phyloP scores from a whole-genome alignment of 2,797 vertebrate genomes.

The Limnodromus scolopaceus region DNA sequence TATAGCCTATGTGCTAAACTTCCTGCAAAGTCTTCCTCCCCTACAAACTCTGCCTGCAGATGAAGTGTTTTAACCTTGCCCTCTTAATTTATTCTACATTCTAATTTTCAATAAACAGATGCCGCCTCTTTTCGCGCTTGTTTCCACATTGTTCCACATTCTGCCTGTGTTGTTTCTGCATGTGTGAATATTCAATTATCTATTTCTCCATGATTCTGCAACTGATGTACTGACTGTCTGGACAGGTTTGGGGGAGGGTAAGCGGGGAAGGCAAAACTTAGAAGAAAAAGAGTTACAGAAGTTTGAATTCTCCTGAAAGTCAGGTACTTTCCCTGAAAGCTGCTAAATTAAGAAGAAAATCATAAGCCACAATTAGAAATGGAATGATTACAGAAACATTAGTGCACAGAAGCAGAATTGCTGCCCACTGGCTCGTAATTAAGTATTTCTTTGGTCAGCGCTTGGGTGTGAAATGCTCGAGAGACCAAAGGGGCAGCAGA shows the following conservation, averaged over 20 bases:
- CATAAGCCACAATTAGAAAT: fast-evolving
- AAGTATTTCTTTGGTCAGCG: neutral
- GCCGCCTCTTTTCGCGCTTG: constrained; percentile 57
- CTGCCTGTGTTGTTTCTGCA: constrained; percentile 63
- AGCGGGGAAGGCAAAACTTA: neutral
- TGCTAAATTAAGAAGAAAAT: neutral
- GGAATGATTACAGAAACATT: neutral
- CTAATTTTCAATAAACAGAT: constrained; percentile 70
- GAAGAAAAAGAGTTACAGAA: neutral
- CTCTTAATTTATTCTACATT: constrained; percentile 65
- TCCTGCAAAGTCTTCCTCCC: constrained; percentile 18
- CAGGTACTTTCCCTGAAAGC: neutral
- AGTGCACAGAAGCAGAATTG: neutral
- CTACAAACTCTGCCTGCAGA: constrained; percentile 38
- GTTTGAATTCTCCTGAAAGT: neutral
- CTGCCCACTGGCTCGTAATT: neutral
- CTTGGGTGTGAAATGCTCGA: neutral
- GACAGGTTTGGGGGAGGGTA: constrained; percentile 29
- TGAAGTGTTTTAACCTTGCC: constrained; percentile 61
- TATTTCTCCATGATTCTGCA: constrained; percentile 29
- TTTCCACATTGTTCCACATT: constrained; percentile 64
- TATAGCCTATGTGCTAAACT: neutral
- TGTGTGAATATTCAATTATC: constrained; percentile 65
- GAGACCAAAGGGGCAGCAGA: neutral
- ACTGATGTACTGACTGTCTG: constrained; percentile 27